Conservation (phyloP, 1,140 invertebrate genomes). For the Polypedilum vanderplanki region DNA sequence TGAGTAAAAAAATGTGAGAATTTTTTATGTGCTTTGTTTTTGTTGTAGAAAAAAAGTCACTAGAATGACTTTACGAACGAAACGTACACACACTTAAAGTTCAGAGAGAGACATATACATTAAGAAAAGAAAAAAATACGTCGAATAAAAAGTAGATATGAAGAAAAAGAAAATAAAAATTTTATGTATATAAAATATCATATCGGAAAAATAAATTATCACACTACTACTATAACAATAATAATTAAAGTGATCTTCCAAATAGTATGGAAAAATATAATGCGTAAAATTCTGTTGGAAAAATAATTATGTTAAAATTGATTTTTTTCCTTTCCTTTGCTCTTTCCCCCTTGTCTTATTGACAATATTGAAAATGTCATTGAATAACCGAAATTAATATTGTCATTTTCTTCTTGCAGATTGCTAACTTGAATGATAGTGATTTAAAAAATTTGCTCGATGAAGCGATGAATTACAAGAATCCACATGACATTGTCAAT, state of each 20-base stretch:
- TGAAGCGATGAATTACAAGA: conserved; percentile 63
- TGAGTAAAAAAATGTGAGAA: no score
- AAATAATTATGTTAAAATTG: no score
- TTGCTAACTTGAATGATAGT: conserved; percentile 50
- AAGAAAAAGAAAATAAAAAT: conserved; percentile 4
- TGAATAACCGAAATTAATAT: no score
- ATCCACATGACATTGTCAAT: conserved; percentile 60
- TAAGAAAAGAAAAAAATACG: conserved; percentile 5
- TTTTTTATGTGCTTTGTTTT: background rate
- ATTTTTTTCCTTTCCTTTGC: no score
- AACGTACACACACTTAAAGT: conserved; percentile 1
- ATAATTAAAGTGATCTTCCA: background rate
- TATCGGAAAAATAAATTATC: background rate
- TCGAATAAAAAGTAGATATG: conserved; percentile 13
- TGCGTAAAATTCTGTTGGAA: no score
- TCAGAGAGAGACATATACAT: background rate
- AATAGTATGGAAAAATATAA: background rate
- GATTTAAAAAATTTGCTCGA: conserved; percentile 59
- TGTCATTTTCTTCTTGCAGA: background rate
- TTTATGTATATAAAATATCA: background rate
- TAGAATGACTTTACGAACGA: conserved; percentile 9
- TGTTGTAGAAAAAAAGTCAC: background rate
- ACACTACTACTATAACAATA: conserved; percentile 5
- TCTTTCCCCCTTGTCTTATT: no score
- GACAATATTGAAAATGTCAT: no score